These are phyloP conservation scores for Sitobion miscanthi DNA, from an alignment of 1,140 invertebrate species.

Conservation along the genomic window DNA sequence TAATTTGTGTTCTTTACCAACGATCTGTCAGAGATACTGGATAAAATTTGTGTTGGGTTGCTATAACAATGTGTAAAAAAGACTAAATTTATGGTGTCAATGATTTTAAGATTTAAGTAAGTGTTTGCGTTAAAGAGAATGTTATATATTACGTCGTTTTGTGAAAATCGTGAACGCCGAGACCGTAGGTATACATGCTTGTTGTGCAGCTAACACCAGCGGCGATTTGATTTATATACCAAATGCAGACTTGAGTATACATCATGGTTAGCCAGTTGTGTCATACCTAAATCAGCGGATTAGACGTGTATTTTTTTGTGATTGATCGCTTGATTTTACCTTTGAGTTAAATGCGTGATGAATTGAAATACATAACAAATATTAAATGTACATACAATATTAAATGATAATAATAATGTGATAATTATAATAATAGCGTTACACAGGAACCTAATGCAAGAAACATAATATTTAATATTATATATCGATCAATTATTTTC, in stretches of 20 bases:
- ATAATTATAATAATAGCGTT: too few species aligned
- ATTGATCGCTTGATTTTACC: not conserved
- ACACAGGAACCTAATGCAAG: not conserved
- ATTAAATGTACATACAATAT: too few species aligned
- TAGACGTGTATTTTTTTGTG: not conserved
- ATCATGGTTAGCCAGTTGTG: not conserved
- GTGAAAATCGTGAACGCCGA: not conserved
- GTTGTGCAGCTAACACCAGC: not conserved
- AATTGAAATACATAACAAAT: not conserved
- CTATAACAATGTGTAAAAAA: not conserved
- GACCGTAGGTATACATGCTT: not conserved
- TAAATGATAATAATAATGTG: too few species aligned
- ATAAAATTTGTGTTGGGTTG: not conserved
- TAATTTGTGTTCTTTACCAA: not conserved
- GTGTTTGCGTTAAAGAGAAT: not conserved
- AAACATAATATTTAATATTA: not conserved
- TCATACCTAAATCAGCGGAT: not conserved
- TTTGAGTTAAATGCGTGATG: not conserved
- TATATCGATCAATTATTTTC: not conserved
- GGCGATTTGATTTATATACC: not conserved
- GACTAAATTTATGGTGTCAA: constrained; percentile 18
- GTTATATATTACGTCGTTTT: not conserved
- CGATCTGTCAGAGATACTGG: not conserved
- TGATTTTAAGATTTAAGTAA: constrained; percentile 20
- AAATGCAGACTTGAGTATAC: not conserved